phyloP scores from a whole-genome alignment of 2,797 vertebrate species.

The Oreortyx pictus region DNA sequence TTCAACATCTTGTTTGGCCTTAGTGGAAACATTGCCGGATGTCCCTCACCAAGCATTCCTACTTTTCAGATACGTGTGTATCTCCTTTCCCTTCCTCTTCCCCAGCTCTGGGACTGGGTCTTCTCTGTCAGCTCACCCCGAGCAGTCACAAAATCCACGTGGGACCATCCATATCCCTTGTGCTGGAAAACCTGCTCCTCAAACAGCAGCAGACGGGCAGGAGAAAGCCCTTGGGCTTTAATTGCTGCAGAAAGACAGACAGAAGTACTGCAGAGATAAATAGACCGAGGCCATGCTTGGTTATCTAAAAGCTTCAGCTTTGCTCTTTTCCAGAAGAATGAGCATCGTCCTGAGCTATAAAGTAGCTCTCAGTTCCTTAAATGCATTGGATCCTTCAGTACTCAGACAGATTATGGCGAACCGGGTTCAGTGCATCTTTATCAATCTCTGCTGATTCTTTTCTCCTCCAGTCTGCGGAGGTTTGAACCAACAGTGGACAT shows the following conservation, averaged over 20 bases:
- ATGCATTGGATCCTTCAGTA: neutral
- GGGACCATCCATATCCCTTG: neutral
- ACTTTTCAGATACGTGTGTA: fast-evolving
- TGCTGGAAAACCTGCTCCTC: neutral
- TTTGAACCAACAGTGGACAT: neutral
- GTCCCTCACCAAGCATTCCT: neutral
- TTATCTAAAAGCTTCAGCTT: neutral
- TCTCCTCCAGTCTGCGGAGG: neutral
- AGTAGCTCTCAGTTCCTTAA: neutral
- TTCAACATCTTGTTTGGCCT: neutral
- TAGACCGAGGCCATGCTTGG: too few relatives aligned
- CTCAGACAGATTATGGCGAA: neutral
- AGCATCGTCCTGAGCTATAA: neutral
- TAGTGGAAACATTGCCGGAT: neutral
- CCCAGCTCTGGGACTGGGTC: neutral
- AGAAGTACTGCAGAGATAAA: neutral
- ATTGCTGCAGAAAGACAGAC: neutral
- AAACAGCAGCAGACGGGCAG: neutral
- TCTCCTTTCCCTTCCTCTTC: neutral
- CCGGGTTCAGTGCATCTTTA: neutral
- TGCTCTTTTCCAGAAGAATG: neutral
- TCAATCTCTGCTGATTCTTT: neutral
- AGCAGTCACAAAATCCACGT: neutral
- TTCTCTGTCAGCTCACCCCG: neutral
- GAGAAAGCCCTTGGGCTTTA: neutral